Base-by-base conservation (phyloP, 2,113 vertebrate genomes). In the Origma solitaria region DNA sequence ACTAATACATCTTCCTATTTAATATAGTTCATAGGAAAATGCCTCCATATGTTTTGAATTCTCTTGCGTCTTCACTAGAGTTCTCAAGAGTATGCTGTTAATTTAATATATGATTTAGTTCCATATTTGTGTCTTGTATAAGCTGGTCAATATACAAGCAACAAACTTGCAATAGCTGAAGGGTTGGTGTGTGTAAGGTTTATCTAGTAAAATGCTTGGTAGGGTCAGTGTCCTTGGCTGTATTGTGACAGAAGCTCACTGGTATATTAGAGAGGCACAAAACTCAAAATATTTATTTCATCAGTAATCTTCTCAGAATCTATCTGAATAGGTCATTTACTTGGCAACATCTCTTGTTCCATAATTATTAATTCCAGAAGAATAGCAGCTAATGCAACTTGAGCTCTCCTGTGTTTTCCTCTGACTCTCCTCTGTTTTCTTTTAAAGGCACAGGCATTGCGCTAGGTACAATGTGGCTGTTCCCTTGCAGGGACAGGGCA, bases 271-370 rank as follows among this genome's bases (percentile, higher is more conserved):
- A 90, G 49, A 89, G 61, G 42, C 6, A 15, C 79, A 86, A 54
- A 85, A 82, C 77, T 85, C 9, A 65, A 85, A 91, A 83, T 91
- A 87, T 76, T 91, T 92, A 79, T 80, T 95, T 94, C 45, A 70
- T 83, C 78, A 72, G 45, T 93, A 80, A 90, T 86, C 58, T 94
- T 45, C 72, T 85, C 31, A 69, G 70, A 89, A 82, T 91, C 50
- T 64, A 11, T 79, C 62, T 62, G 78, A 82, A 61, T 33, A 72
- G 65, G 64, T 84, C 31, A 69, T 69, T 95, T 69, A 31, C 50
- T 86, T 96, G 93, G 87, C 84, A 90, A 12, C 62, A n/a, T 90
- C 62, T 82, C 78, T 73, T 80, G 50, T 88, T 58, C 58, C 70
- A 30, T 73, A 82, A 73, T 94, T 79, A 82, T 76, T 91, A 92